These are phyloP conservation scores for Oophaga pumilio DNA, from an alignment of 2,113 vertebrate genomes.

Conservation along the genomic window DNA sequence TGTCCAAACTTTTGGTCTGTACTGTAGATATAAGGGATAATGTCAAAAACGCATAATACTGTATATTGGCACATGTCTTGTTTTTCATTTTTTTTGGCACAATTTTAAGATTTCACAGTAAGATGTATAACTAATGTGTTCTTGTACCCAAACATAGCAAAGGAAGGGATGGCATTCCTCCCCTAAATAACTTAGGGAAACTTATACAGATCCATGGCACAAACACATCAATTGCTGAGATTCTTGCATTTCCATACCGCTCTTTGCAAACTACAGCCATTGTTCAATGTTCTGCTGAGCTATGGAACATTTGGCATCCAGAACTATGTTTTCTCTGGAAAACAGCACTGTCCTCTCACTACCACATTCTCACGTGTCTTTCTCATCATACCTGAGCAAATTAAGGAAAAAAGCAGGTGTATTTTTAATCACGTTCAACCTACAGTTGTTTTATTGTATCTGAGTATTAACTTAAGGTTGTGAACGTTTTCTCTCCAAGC, in stretches of 20 bases:
- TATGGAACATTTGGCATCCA: background rate
- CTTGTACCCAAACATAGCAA: background rate
- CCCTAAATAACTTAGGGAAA: background rate
- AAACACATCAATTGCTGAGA: background rate
- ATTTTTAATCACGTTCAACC: slow-evolving; percentile 55
- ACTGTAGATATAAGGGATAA: too few relatives aligned
- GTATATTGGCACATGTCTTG: too few relatives aligned
- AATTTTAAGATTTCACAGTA: too few relatives aligned
- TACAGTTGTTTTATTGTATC: slow-evolving; percentile 58
- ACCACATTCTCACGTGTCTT: slow-evolving; percentile 43
- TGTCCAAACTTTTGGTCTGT: too few relatives aligned
- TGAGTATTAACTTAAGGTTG: slow-evolving; percentile 51
- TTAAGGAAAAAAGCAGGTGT: slow-evolving; percentile 49
- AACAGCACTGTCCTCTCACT: slow-evolving; percentile 7
- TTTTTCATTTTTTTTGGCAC: too few relatives aligned
- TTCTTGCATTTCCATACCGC: background rate
- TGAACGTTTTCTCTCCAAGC: slow-evolving; percentile 52
- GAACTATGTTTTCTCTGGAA: slow-evolving; percentile 7
- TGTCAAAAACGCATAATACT: too few relatives aligned
- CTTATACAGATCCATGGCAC: background rate
- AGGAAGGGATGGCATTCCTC: background rate
- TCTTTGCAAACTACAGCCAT: background rate
- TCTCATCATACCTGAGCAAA: slow-evolving; percentile 49
- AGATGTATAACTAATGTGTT: background rate
- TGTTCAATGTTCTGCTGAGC: background rate